phyloP scores from a whole-genome alignment of 2,113 vertebrate genomes.

The Eublepharis macularius region DNA sequence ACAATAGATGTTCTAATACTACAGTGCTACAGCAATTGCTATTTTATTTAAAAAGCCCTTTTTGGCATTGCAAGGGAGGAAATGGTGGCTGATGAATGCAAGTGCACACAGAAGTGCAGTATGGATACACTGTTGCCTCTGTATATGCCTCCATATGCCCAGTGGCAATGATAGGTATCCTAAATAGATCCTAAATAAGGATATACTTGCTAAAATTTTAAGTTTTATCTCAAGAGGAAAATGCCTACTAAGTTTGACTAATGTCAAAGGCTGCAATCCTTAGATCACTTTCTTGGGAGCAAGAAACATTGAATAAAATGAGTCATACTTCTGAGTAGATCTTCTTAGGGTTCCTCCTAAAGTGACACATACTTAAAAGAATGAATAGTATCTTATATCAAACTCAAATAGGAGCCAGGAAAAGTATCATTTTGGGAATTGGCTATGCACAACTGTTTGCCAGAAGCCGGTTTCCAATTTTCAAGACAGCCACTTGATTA shows the following conservation, averaged over 20 bases:
- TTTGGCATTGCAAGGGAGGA: too few species aligned
- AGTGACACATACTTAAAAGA: constrained; percentile 20
- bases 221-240: neutral
- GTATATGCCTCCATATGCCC: neutral
- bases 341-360: too few species aligned
- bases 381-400: constrained; percentile 32
- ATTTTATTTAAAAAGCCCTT: too few species aligned
- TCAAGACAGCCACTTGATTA: constrained; percentile 30
- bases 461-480: constrained; percentile 24
- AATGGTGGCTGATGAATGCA: too few species aligned
- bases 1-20: too few species aligned
- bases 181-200: neutral
- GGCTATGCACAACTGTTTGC: constrained; percentile 9
- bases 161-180: neutral
- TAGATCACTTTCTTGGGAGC: too few species aligned
- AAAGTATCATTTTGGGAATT: constrained; percentile 28
- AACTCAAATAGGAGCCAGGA: constrained; percentile 1
- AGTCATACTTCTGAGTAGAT: too few species aligned
- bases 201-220: neutral
- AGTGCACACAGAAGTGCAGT: too few species aligned
- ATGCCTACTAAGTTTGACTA: constrained; percentile 9
- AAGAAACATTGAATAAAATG: too few species aligned
- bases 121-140: too few species aligned
- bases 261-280: too few species aligned
- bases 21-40: too few species aligned